These are phyloP conservation scores for Thereva unica DNA, from an alignment of 2,888 invertebrate species.

Conservation along the genomic window DNA sequence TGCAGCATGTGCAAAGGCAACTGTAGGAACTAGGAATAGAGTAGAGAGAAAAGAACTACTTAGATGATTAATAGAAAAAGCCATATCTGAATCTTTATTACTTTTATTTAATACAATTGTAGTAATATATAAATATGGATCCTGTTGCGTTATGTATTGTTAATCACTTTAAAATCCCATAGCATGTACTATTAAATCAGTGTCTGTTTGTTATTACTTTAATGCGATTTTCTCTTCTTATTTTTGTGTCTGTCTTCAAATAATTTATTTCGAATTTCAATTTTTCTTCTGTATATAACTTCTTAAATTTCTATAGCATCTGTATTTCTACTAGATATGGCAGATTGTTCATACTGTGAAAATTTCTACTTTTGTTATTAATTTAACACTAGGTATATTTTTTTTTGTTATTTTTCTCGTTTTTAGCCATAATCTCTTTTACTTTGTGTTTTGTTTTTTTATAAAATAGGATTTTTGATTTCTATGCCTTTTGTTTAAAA, in stretches of 20 bases:
- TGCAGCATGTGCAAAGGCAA: too few relatives aligned
- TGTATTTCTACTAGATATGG: constrained; percentile 32
- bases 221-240: too few relatives aligned
- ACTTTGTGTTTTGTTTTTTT: neutral
- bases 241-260: too few relatives aligned
- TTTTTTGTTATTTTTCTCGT: constrained; percentile 5
- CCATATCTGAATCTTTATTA: neutral
- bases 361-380: constrained; percentile 6
- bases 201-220: too few relatives aligned
- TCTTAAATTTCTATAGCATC: constrained; percentile 25
- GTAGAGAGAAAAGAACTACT: too few relatives aligned
- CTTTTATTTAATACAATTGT: constrained; percentile 13
- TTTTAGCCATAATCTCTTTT: constrained; percentile 5
- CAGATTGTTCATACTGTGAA: constrained; percentile 28
- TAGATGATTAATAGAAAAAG: too few relatives aligned
- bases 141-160: constrained; percentile 14
- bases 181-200: constrained; percentile 5
- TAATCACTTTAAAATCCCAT: constrained; percentile 28
- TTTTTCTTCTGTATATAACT: constrained; percentile 18
- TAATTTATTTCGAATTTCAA: too few relatives aligned
- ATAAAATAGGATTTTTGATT: neutral
- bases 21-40: too few relatives aligned
- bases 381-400: constrained; percentile 7
- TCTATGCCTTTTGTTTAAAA: too few relatives aligned
- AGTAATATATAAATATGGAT: constrained; percentile 30